phyloP scores from a whole-genome alignment of 2,797 vertebrate species.

The Characodon lateralis region DNA sequence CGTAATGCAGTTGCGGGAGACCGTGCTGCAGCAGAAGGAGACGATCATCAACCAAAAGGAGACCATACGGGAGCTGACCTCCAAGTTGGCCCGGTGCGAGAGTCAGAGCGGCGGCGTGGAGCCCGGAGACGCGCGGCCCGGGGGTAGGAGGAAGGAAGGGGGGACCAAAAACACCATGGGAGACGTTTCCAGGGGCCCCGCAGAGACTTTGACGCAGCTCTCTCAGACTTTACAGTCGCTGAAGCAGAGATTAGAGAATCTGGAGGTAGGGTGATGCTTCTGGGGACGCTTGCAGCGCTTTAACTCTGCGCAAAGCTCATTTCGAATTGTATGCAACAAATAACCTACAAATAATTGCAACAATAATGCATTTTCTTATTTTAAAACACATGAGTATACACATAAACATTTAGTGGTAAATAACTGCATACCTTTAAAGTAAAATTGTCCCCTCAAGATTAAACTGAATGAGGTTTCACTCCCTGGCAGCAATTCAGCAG shows the following conservation, averaged over 20 bases:
- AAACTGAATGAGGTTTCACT: conserved; percentile 1
- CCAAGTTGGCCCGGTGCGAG: conserved; percentile 94
- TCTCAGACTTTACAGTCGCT: conserved; percentile 95
- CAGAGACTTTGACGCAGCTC: conserved; percentile 92
- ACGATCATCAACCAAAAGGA: conserved; percentile 97
- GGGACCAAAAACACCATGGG: conserved; percentile 94
- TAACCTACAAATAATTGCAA: neutral
- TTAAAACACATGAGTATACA: neutral
- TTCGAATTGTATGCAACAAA: neutral
- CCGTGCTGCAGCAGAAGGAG: conserved; percentile 95
- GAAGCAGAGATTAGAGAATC: conserved; percentile 92
- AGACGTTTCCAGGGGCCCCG: conserved; percentile 91
- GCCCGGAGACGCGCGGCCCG: conserved; percentile 80
- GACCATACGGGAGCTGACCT: conserved; percentile 93
- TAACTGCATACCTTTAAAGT: neutral
- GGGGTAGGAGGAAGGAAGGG: conserved; percentile 82
- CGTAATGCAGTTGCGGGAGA: conserved; percentile 94
- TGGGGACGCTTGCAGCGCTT: conserved; percentile 22
- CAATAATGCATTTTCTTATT: neutral
- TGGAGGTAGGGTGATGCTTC: conserved; percentile 84
- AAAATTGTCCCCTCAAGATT: neutral
- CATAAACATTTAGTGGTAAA: neutral
- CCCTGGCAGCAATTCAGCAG: conserved; percentile 90
- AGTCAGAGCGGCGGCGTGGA: conserved; percentile 87
- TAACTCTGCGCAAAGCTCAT: conserved; percentile 22